A percentile compares a stretch with the other conserved stretches of the same genome.
Conservation (phyloP, 2,113 vertebrate species). For the Saccopteryx bilineata region DNA sequence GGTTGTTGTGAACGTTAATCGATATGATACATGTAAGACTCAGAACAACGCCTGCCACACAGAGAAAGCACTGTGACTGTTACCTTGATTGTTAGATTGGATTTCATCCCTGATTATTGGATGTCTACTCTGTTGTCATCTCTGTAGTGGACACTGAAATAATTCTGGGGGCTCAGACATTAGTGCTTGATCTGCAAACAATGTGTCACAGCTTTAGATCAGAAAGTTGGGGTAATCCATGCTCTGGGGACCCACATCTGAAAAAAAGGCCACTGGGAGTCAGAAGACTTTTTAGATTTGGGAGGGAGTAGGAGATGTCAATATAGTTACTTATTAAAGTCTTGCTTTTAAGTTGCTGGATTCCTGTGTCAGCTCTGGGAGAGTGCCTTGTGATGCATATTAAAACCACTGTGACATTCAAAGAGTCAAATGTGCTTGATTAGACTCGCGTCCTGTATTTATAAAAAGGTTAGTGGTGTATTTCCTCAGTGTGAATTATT, state of each 20-base stretch:
- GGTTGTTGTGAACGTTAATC: background rate
- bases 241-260: background rate
- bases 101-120: background rate
- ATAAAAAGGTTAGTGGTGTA: conserved; percentile 74
- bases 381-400: conserved; percentile 15
- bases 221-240: background rate
- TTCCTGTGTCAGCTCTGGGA: conserved; percentile 27
- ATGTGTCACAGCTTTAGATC: background rate
- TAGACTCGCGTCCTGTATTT: conserved; percentile 67
- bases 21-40: background rate
- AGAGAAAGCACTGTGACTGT: background rate
- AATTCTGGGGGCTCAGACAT: background rate
- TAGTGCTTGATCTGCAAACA: background rate
- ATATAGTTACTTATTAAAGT: conserved; percentile 40
- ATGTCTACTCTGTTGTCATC: background rate
- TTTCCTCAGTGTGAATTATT: conserved; percentile 61
- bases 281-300: conserved; percentile 20
- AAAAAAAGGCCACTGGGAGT: background rate
- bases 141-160: background rate
- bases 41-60: background rate
- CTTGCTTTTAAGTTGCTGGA: conserved; percentile 10
- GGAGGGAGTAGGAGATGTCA: background rate
- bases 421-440: conserved; percentile 47
- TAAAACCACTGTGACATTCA: conserved; percentile 75
- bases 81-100: background rate